Percentiles rank a stretch among this genome's conserved stretches.
These are phyloP conservation scores for Trogon melanurus DNA, from an alignment of 2,113 vertebrate genomes.

Conservation along the genomic window DNA sequence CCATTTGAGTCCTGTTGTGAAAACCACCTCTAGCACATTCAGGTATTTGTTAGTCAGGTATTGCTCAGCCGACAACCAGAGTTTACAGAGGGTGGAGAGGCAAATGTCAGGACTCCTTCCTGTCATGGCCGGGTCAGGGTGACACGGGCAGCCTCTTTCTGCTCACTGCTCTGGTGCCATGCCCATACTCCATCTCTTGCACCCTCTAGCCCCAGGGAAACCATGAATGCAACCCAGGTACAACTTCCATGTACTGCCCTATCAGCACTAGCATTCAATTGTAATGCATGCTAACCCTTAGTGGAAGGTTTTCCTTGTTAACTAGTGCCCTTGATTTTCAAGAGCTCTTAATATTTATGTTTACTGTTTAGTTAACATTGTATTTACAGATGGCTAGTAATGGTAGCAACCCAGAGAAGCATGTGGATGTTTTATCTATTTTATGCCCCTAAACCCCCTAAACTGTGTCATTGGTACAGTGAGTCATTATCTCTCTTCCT, in stretches of 20 bases:
- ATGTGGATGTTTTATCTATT: fast-evolving
- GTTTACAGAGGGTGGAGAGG: conserved; percentile 6
- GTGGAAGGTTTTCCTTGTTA: background rate
- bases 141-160: background rate
- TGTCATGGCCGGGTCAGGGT: fast-evolving
- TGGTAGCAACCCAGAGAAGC: background rate
- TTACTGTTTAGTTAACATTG: background rate
- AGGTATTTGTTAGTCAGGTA: background rate
- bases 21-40: background rate
- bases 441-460: background rate
- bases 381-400: background rate
- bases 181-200: background rate
- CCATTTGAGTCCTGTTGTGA: background rate
- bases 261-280: background rate
- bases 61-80: background rate
- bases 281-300: background rate
- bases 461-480: background rate
- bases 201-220: background rate
- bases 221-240: background rate
- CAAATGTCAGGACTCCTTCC: background rate
- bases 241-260: background rate
- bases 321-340: background rate
- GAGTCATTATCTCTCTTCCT: background rate
- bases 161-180: background rate
- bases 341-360: background rate